These are phyloP conservation scores for Brachionus asplanchnoidis DNA, from an alignment of 1,140 invertebrate genomes.

Conservation along the genomic window DNA sequence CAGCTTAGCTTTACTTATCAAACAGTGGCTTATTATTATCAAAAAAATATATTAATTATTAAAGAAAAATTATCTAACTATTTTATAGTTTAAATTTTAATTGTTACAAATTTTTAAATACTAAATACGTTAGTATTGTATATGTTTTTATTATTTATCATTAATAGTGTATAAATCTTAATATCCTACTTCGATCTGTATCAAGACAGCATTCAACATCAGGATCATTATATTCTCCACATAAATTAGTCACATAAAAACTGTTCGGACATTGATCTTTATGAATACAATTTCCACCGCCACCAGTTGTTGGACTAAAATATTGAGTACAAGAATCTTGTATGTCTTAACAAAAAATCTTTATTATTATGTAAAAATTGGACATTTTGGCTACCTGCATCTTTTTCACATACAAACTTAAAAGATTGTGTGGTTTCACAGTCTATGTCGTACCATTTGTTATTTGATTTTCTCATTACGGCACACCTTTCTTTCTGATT, in stretches of 20 bases:
- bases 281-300: constrained; percentile 35
- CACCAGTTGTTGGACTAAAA: constrained; percentile 27
- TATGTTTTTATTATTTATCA: too few species aligned
- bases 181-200: constrained; percentile 2
- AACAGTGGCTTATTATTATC: too few species aligned
- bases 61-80: too few species aligned
- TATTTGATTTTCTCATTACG: background rate
- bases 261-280: constrained; percentile 39
- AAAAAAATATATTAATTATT: too few species aligned
- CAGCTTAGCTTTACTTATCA: too few species aligned
- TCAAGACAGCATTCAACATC: constrained; percentile 29
- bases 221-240: constrained; percentile 27
- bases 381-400: background rate
- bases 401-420: constrained; percentile 30
- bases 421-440: background rate
- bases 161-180: too few species aligned
- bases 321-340: constrained; percentile 23
- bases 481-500: background rate
- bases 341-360: background rate
- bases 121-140: too few species aligned
- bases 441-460: constrained; percentile 19
- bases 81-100: too few species aligned
- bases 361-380: background rate
- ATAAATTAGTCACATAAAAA: background rate
- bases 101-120: too few species aligned